A percentile compares a stretch with the other conserved stretches of the same genome.
These are phyloP conservation scores for Sarcophaga carnaria DNA, from an alignment of 2,888 invertebrate genomes.

Conservation along the genomic window DNA sequence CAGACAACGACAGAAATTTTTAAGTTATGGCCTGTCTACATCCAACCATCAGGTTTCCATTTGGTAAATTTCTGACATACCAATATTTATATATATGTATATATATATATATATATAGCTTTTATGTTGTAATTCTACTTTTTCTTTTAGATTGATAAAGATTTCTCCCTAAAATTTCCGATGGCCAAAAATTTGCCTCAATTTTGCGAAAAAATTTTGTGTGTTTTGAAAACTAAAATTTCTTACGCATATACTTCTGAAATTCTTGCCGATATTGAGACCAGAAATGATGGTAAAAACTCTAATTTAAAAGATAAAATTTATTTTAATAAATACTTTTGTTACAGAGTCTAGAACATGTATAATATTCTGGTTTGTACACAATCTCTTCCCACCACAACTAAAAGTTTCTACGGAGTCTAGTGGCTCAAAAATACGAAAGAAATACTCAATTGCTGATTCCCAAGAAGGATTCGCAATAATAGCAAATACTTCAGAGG, in stretches of 20 bases:
- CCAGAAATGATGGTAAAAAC: slow-evolving; percentile 9
- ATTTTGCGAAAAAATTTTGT: background rate
- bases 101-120: too few relatives aligned
- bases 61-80: slow-evolving; percentile 3
- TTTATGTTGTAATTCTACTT: background rate
- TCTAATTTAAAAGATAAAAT: background rate
- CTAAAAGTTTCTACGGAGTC: background rate
- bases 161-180: background rate
- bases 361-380: too few relatives aligned
- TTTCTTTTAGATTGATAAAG: slow-evolving; percentile 9
- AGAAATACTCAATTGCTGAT: background rate
- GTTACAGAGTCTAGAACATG: too few relatives aligned
- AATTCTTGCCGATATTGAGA: background rate
- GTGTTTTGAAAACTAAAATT: background rate
- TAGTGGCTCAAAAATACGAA: background rate
- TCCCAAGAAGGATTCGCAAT: background rate
- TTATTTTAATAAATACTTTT: too few relatives aligned
- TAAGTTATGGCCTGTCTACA: slow-evolving; percentile 13
- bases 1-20: background rate
- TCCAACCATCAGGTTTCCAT: slow-evolving; percentile 12
- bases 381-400: background rate
- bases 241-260: background rate
- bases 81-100: background rate
- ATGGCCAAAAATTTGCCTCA: slow-evolving; percentile 2
- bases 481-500: background rate